phyloP scores from a whole-genome alignment of 2,888 invertebrate genomes.

The Notocelia uddmanniana region DNA sequence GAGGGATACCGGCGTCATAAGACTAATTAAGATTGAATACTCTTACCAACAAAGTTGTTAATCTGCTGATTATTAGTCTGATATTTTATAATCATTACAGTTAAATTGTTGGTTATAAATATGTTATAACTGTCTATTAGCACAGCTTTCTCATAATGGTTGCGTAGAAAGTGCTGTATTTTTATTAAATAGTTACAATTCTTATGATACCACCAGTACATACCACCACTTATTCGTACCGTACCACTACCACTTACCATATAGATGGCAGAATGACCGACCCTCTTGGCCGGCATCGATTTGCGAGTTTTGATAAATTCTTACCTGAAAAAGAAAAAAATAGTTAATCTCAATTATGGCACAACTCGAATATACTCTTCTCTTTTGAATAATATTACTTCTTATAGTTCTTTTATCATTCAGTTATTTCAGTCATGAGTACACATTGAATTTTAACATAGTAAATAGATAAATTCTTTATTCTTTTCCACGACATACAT shows the following conservation, averaged over 20 bases:
- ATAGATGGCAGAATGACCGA: neutral
- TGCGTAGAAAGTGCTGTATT: no score
- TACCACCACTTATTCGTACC: no score
- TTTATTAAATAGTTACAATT: no score
- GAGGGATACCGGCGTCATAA: neutral
- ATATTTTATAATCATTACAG: constrained; percentile 4
- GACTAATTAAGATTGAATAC: constrained; percentile 24
- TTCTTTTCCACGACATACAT: no score
- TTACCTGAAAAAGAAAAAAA: constrained; percentile 34
- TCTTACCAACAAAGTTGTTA: neutral
- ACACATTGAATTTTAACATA: no score
- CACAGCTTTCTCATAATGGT: neutral
- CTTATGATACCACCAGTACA: no score
- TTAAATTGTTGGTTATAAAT: neutral
- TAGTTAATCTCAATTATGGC: neutral
- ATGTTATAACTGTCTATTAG: no score
- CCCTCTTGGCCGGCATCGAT: neutral
- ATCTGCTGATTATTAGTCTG: neutral
- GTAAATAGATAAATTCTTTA: no score
- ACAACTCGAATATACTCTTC: neutral
- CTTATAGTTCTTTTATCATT: neutral
- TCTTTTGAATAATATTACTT: neutral
- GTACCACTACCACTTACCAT: no score
- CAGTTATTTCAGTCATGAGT: no score
- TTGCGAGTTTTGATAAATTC: neutral